Evolutionary conservation across 1,140 invertebrate genomes (phyloP), one percentile per base, ranked within the genome.

Genomic region (Helicoverpa zea): DNA sequence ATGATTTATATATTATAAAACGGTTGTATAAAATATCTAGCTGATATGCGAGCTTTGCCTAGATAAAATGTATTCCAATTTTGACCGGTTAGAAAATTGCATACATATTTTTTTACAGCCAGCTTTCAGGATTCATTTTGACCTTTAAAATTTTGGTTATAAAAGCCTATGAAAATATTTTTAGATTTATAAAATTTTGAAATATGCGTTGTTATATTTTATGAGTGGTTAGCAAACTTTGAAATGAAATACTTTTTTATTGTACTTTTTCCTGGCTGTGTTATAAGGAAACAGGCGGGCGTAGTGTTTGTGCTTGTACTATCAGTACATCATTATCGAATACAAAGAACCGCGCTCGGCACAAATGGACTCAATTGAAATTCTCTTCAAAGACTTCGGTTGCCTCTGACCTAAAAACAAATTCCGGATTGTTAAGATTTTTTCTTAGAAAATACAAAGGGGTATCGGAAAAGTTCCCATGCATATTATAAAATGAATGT

Each of bases 1-100:
- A 73, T 79, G 64, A 79, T 73, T 73, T 79, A 79, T 79, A 79
- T 79, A 73, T 72, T 58, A 70, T 79, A 79, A 79, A 79, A 73
- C 66, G 43, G 35, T 79, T 75, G 13, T 75, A 74, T 74, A 43
- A 74, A 58, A 74, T 59, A 74, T 58, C n/a, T 59, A 75, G 56
- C 73, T 61, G 73, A 61, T 75, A 23, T 56, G 68, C 23, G 13
- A n/a, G 56, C 61, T 75, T 75, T 58, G 43, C 35, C 23, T 11
- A 35, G 56, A 61, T 49, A 63, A 63, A 75, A 75, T 75, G 35
- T 61, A 75, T 75, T 75, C 43, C 73, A 75, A 75, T 61, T 61
- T 49, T 43, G 16, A 13, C 52, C 73, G 43, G 73, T 59, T 75
- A 75, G 73, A 23, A 59, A 58, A 75, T 75, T 47, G 73, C 56